Evolutionary conservation across 2,797 vertebrate species (phyloP).

Genomic region (Chromis chromis): DNA sequence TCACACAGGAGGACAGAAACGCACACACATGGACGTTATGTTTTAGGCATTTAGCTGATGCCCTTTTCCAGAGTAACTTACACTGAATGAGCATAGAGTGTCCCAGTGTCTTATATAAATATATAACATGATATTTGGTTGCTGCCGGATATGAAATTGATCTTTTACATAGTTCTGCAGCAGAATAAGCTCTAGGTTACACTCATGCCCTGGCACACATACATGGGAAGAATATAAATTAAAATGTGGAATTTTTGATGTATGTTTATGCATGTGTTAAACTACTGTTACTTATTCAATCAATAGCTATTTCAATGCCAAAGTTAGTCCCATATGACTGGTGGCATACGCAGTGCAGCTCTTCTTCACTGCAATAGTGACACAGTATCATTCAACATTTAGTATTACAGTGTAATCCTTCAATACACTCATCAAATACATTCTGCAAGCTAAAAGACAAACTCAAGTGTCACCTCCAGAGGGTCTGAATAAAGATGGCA

Average conservation of each 20-base stretch:
- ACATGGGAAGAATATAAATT: not conserved
- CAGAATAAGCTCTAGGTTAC: not conserved
- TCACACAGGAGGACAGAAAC: slow-evolving; percentile 33
- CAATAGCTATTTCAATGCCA: not conserved
- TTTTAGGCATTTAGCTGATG: slow-evolving; percentile 37
- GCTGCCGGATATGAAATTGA: not conserved
- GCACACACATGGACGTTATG: slow-evolving; percentile 9
- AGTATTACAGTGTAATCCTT: slow-evolving; percentile 24
- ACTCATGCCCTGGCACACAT: slow-evolving; percentile 1
- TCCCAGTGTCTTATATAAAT: not conserved
- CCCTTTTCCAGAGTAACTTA: slow-evolving; percentile 16
- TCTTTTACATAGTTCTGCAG: not conserved
- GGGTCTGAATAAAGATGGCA: slow-evolving; percentile 53
- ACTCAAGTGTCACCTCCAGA: slow-evolving; percentile 38
- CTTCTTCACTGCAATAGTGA: slow-evolving; percentile 11
- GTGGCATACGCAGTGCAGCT: not conserved
- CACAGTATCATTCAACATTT: slow-evolving; percentile 8
- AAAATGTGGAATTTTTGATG: not conserved
- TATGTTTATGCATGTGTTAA: not conserved
- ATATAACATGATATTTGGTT: slow-evolving; percentile 16
- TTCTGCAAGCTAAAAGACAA: slow-evolving; percentile 24
- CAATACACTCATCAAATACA: slow-evolving; percentile 27
- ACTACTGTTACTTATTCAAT: not conserved
- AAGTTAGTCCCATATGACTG: not conserved
- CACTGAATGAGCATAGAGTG: not conserved